Base-by-base conservation (phyloP, 2,888 invertebrate genomes). In the Julus scandinavius region DNA sequence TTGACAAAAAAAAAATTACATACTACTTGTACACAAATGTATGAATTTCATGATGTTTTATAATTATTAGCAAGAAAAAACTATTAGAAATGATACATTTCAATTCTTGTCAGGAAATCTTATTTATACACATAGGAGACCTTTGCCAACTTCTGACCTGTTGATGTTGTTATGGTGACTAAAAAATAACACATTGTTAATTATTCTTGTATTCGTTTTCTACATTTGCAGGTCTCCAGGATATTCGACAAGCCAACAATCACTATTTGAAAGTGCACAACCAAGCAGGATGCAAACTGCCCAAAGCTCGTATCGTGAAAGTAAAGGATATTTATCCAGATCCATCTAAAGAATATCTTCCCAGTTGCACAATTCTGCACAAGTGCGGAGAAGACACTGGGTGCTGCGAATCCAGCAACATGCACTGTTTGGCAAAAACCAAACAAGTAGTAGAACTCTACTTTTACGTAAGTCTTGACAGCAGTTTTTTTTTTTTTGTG, bases 361-460 rank as follows among this genome's bases (percentile, higher is more conserved):
- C 98, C 0, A 95, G 96, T 87, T 97, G 97, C 92, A 97, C 97
- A 20, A 94, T 96, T 87, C 93, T 98, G 88, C 96, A 97, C 92
- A 95, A 96, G 90, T 98, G 98, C 92, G 95, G 96, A 15, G 96
- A 96, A 90, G 96, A 97, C 92, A 95, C 96, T 38, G 97, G 97
- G 88, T 98, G 98, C 93, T 98, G 98, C 92, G 93, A 93, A 90
- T 94, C 94, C 89, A 95, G 95, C 89, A 93, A 94, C 0, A 94
- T 95, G 89, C 95, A 95, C 84, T 98, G 97, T 92, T 96, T 95
- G 17, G 96, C 97, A 0, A 95, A 96, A 91, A 94, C 94, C 15
- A 95, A 95, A 58, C 94, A 95, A 90, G 93, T 94, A 90, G 95
- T 97, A 89, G 94, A 95, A 83, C 93, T 96, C 87, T 95, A 95